Base-by-base conservation (phyloP, 2,888 invertebrate species). In the Phaedon cochleariae region DNA sequence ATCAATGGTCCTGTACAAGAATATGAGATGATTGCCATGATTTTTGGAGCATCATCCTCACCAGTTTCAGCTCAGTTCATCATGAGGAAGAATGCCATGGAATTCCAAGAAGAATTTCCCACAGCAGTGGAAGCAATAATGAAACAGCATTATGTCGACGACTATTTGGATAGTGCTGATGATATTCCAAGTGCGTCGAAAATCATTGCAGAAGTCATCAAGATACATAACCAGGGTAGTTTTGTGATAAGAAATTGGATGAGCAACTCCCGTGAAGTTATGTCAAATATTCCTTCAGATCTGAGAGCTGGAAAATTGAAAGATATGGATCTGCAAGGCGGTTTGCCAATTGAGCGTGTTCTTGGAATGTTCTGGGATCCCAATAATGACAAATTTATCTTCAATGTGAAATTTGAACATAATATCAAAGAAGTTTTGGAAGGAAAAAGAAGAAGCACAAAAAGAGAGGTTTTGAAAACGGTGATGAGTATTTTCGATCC, bases 1-100 rank as follows among this genome's bases (percentile, higher is more conserved):
- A 6, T 21, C 9, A 20, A 21, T 26, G 17, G 22, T n/a, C n/a
- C 21, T 22, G 6, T 20, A 6, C 22, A 51, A 6, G 51, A 51
- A 20, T 51, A 51, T 22, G 51, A 51, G 10, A 51, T 51, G 51
- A 26, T 51, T 51, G 21, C 51, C 21, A 51, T 51, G 51, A 20
- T 51, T 22, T 21, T 51, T 20, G 51, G 51, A 51, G 51, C 51
- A 22, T 15, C 26, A 7, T 48, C 48, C 9, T 48, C 48, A 15
- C 48, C 48, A 48, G 17, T 21, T 20, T 18, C 48, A 5, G 7
- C 48, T 18, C 18, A 18, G 4, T 48, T 20, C 20, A 18, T 48
- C 45, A 45, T 45, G 45, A 45, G 45, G n/a, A 45, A 45, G 45
- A 45, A 45, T 45, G 45, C 45, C 18, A 2, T 48, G 17, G 17